Evolutionary conservation across 1,140 invertebrate species (phyloP).

Genomic region (Augochlora pura): DNA sequence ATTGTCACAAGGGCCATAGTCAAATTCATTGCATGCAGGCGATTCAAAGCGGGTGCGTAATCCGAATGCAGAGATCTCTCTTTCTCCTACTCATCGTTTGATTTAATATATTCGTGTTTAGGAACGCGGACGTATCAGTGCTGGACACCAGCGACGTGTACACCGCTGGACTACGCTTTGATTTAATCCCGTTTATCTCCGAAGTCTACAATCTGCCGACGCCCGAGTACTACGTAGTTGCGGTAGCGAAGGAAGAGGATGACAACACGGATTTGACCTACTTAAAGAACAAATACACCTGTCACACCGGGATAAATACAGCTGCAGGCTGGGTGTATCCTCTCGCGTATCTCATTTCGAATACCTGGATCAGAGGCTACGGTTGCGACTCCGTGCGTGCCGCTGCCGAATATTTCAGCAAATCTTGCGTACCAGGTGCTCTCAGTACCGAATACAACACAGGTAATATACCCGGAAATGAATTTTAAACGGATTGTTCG

Average conservation of each 20-base stretch:
- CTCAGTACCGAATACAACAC: conserved; percentile 91
- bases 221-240: conserved; percentile 95
- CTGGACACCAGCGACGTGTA: conserved; percentile 97
- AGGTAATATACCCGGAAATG: conserved; percentile 50
- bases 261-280: conserved; percentile 93
- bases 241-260: conserved; percentile 94
- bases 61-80: neutral
- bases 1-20: conserved; percentile 91
- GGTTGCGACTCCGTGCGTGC: conserved; percentile 94
- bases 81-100: neutral
- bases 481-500: no score
- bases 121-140: conserved; percentile 91
- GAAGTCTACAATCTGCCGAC: conserved; percentile 93
- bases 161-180: conserved; percentile 90
- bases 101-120: conserved; percentile 45
- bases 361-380: conserved; percentile 95
- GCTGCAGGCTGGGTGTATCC: conserved; percentile 98
- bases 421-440: conserved; percentile 94
- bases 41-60: conserved; percentile 84
- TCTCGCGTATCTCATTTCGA: conserved; percentile 94
- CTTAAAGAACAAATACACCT: conserved; percentile 92
- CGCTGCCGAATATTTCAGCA: conserved; percentile 95
- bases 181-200: conserved; percentile 92
- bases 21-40: conserved; percentile 95
- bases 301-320: conserved; percentile 94